Base-by-base conservation (phyloP, 2,888 invertebrate genomes). In the Stenchaetothrips biformis region DNA sequence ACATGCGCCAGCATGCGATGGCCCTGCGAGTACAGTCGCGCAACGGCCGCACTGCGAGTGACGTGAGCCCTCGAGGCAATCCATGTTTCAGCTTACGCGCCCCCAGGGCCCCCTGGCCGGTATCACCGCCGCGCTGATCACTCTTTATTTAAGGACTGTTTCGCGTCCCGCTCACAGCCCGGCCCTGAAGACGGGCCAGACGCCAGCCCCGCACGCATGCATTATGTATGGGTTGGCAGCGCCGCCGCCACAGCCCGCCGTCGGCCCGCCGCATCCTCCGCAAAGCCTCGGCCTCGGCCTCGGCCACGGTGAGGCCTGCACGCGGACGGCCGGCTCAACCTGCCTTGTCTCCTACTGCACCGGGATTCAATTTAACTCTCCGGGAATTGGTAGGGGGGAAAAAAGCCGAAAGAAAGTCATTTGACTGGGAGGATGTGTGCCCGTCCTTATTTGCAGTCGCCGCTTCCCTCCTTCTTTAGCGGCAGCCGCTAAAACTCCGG, bases 61-160 rank as follows among this genome's bases (percentile, higher is more conserved):
- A 37, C 2, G 37, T 37, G 37, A 53, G 53, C 53, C 9, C 16
- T 53, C 16, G 53, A 6, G 53, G 16, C 59, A 59, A 59, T 59
- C 59, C 18, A 59, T 59, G 59, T 59, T 59, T 59, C 59, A 59
- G 59, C 18, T 37, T 37, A 37, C 37, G 37, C 37, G 37, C 37
- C 37, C 37, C 37, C 37, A 2, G 37, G 37, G 37, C 37, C 37
- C 37, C 37, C 37, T 37, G 37, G 37, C 2, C 37, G 1, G 37
- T 37, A 37, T 53, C 13, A 9, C 53, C 13, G 53, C 67, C 4
- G 67, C 67, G 25, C 67, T 74, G 67, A 74, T 74, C 67, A 74
- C 67, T 74, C 67, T 74, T 74, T 74, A 74, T 74, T 74, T 74
- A 74, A 74, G 67, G 67, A 74, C 67, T 74, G 25, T 74, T 74